A percentile compares a stretch with the other conserved stretches of the same genome.
phyloP scores from a whole-genome alignment of 2,797 vertebrate genomes.

The Muscicapa striata region DNA sequence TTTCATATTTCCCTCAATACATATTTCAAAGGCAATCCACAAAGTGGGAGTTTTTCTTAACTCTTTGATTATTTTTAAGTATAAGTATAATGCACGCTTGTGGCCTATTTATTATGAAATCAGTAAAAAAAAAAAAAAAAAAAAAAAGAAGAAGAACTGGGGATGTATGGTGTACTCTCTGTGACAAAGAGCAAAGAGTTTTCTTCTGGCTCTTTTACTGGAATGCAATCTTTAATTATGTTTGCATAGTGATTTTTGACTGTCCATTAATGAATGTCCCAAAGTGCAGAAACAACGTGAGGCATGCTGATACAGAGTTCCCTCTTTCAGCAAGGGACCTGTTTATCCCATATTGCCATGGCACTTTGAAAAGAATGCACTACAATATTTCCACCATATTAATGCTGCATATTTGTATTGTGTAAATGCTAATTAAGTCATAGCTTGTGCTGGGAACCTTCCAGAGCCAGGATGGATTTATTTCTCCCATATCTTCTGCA shows the following conservation, averaged over 20 bases:
- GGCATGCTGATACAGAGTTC: neutral
- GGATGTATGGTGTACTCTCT: neutral
- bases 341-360: fast-evolving
- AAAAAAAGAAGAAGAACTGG: too few relatives aligned
- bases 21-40: neutral
- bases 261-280: too few relatives aligned
- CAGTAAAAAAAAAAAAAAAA: neutral
- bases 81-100: neutral
- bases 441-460: neutral
- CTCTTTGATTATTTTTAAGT: neutral
- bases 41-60: neutral
- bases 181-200: neutral
- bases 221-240: neutral
- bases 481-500: neutral
- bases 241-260: neutral
- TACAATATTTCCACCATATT: neutral
- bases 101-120: neutral
- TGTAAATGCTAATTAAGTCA: neutral
- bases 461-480: neutral
- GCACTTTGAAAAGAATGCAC: neutral
- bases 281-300: neutral
- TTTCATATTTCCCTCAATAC: neutral
- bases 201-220: neutral
- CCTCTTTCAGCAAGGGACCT: neutral
- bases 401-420: neutral